phyloP scores from a whole-genome alignment of 2,797 vertebrate species.

The Crenuchus spilurus region DNA sequence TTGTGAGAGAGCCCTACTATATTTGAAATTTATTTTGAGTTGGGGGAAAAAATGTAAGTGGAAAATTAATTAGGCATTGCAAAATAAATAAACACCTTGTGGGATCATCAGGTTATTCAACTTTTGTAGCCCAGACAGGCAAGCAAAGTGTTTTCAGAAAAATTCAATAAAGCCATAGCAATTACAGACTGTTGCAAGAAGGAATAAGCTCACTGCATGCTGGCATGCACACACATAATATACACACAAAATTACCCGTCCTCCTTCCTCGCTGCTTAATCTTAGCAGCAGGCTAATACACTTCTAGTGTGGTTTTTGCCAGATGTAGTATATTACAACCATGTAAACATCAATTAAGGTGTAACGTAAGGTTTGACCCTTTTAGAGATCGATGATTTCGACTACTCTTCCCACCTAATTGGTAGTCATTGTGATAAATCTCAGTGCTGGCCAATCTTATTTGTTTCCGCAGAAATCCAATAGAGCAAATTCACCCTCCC shows the following conservation, averaged over 20 bases:
- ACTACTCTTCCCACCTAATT: constrained; percentile 38
- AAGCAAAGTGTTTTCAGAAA: constrained; percentile 21
- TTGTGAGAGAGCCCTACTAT: background rate
- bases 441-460: constrained; percentile 66
- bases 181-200: constrained; percentile 8
- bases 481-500: constrained; percentile 61
- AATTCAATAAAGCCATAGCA: constrained; percentile 18
- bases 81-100: background rate
- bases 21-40: background rate
- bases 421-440: constrained; percentile 63
- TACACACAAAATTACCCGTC: constrained; percentile 6
- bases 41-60: background rate
- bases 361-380: constrained; percentile 47
- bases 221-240: background rate
- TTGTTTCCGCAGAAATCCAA: constrained; percentile 71
- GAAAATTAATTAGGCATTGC: background rate
- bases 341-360: constrained; percentile 56
- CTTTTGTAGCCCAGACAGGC: background rate
- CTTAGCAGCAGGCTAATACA: constrained; percentile 29
- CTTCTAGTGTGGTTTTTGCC: constrained; percentile 16
- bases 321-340: constrained; percentile 29
- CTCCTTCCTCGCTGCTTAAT: constrained; percentile 25
- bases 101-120: constrained; percentile 2
- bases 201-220: background rate
- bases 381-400: constrained; percentile 74